Percentiles rank a stretch among this genome's conserved stretches.
phyloP scores from a whole-genome alignment of 2,113 vertebrate genomes.

The Callocephalon fimbriatum region DNA sequence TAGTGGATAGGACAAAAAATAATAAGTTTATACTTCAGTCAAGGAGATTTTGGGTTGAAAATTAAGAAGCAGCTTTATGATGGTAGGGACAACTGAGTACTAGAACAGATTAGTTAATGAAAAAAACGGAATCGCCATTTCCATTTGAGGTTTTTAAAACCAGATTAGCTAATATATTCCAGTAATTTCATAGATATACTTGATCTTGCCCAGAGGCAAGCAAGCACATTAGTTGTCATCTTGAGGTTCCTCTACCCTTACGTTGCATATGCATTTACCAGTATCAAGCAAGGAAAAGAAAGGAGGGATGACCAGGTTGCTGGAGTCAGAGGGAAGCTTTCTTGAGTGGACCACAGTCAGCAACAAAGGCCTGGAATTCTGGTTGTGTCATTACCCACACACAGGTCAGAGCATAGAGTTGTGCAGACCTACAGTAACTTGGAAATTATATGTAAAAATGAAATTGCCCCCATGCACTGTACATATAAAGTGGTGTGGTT shows the following conservation, averaged over 20 bases:
- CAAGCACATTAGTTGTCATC: not conserved
- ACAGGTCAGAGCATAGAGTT: not conserved
- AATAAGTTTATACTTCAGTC: not conserved
- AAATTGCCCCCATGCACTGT: not conserved
- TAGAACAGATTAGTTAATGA: not conserved
- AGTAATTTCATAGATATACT: not conserved
- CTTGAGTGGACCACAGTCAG: not conserved
- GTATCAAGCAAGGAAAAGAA: not conserved
- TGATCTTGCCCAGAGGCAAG: not conserved
- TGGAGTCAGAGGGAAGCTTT: not conserved
- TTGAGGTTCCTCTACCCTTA: not conserved
- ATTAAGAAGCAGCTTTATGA: not conserved
- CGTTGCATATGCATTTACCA: not conserved
- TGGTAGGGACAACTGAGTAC: not conserved
- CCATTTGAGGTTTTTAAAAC: not conserved
- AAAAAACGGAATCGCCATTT: not conserved
- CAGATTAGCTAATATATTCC: not conserved
- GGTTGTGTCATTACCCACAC: rapidly evolving
- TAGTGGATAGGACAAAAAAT: not conserved
- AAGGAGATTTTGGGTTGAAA: not conserved
- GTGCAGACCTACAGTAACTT: not conserved
- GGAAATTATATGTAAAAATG: not conserved
- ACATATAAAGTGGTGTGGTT: not conserved
- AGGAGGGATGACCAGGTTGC: not conserved
- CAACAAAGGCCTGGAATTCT: not conserved